These are phyloP conservation scores for Columba janthina DNA, from an alignment of 2,113 vertebrate genomes.

Conservation along the genomic window DNA sequence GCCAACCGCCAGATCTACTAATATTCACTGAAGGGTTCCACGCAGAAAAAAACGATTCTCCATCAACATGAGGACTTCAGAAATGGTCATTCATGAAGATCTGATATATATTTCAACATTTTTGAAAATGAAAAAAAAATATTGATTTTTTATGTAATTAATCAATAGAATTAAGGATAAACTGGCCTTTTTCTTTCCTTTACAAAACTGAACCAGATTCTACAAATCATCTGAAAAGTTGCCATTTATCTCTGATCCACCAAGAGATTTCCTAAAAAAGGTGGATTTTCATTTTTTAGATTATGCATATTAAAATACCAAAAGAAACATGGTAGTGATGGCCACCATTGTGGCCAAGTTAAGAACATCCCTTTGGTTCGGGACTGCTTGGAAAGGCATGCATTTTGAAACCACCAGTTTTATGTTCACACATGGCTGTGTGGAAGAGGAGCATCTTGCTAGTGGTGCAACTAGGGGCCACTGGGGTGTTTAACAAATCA, in stretches of 20 bases:
- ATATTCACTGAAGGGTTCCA: background rate
- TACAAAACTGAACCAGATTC: background rate
- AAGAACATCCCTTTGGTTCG: background rate
- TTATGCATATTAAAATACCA: rapidly evolving
- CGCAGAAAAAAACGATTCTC: background rate
- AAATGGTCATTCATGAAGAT: background rate
- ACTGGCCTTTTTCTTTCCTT: background rate
- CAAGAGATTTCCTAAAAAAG: background rate
- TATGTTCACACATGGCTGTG: background rate
- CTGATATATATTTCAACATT: background rate
- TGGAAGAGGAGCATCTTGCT: background rate
- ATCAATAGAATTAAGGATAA: background rate
- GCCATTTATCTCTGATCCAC: background rate
- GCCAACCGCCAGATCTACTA: background rate
- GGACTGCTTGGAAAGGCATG: background rate
- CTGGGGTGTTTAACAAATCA: background rate
- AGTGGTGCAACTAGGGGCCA: background rate
- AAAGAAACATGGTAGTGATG: background rate
- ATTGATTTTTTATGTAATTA: background rate
- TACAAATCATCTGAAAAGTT: background rate
- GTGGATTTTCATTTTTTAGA: background rate
- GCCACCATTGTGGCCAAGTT: background rate
- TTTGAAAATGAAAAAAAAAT: background rate
- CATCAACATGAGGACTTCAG: background rate
- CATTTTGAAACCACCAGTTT: background rate